phyloP scores from a whole-genome alignment of 2,797 vertebrate genomes.

The Schizopygopsis malacanthus region DNA sequence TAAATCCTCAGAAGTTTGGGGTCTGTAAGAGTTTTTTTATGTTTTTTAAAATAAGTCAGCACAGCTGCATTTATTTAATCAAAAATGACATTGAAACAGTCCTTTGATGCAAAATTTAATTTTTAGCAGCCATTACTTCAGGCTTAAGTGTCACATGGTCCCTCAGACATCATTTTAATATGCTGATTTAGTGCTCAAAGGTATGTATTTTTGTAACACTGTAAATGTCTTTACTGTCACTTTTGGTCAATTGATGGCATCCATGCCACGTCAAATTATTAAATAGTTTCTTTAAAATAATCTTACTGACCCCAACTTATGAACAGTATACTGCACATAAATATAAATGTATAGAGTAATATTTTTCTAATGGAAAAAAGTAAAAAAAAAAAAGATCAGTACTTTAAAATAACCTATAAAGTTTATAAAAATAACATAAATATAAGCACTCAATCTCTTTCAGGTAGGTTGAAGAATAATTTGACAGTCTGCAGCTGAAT shows the following conservation, averaged over 20 bases:
- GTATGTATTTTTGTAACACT: neutral
- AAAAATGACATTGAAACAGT: too few relatives aligned
- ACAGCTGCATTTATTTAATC: neutral
- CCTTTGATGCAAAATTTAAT: neutral
- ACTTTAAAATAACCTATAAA: too few relatives aligned
- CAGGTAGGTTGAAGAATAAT: neutral
- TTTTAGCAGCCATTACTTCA: neutral
- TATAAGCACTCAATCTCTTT: neutral
- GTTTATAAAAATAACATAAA: neutral
- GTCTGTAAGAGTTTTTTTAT: too few relatives aligned
- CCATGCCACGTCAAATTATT: neutral
- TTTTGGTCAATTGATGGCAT: neutral
- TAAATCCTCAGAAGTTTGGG: neutral
- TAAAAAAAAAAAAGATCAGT: too few relatives aligned
- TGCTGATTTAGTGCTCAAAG: too few relatives aligned
- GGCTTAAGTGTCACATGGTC: neutral
- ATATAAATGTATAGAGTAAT: neutral
- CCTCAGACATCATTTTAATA: too few relatives aligned
- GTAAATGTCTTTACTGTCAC: neutral
- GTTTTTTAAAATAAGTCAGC: neutral
- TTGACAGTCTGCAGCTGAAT: constrained; percentile 1
- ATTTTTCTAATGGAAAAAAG: neutral
- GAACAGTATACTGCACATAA: neutral
- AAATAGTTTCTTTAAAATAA: neutral
- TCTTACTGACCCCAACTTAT: neutral